Evolutionary conservation across 2,797 vertebrate genomes (phyloP).

Genomic region (Phrynocephalus vlangalii): DNA sequence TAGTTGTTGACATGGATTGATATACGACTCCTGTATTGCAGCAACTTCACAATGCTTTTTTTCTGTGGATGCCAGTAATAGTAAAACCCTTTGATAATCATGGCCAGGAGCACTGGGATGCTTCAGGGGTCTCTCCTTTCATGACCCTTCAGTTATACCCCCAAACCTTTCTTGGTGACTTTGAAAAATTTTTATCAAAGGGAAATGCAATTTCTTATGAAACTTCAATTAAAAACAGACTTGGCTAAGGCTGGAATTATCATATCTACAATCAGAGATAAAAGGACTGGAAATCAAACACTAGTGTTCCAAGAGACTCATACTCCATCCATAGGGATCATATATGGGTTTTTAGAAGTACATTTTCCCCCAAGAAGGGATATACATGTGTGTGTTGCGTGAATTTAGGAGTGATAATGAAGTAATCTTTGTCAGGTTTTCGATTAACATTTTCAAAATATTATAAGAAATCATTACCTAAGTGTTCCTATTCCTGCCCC

Average conservation of each 20-base stretch:
- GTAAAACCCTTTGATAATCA: neutral
- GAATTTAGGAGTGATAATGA: neutral
- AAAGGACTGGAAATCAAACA: slow-evolving; percentile 63
- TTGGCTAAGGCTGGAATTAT: slow-evolving; percentile 48
- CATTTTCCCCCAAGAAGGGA: neutral
- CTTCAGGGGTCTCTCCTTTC: slow-evolving; percentile 33
- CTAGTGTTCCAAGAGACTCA: slow-evolving; percentile 23
- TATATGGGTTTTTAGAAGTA: slow-evolving; percentile 21
- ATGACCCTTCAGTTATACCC: slow-evolving; percentile 39
- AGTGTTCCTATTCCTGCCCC: neutral
- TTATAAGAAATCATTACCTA: neutral
- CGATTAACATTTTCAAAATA: neutral
- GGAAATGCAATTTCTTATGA: slow-evolving; percentile 49
- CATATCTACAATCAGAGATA: slow-evolving; percentile 54
- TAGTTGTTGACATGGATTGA: slow-evolving; percentile 25
- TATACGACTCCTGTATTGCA: slow-evolving; percentile 1
- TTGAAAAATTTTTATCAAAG: slow-evolving; percentile 63
- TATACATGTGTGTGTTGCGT: neutral
- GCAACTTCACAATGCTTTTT: neutral
- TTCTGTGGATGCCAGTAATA: slow-evolving; percentile 1
- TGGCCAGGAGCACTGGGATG: slow-evolving; percentile 9
- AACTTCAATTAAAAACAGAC: slow-evolving; percentile 60
- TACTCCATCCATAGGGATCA: slow-evolving; percentile 30
- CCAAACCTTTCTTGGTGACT: slow-evolving; percentile 33
- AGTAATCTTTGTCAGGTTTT: neutral